Percentiles rank a stretch among this genome's conserved stretches.
These are phyloP conservation scores for Threskiornis aethiopicus DNA, from an alignment of 2,797 vertebrate genomes.

Conservation along the genomic window DNA sequence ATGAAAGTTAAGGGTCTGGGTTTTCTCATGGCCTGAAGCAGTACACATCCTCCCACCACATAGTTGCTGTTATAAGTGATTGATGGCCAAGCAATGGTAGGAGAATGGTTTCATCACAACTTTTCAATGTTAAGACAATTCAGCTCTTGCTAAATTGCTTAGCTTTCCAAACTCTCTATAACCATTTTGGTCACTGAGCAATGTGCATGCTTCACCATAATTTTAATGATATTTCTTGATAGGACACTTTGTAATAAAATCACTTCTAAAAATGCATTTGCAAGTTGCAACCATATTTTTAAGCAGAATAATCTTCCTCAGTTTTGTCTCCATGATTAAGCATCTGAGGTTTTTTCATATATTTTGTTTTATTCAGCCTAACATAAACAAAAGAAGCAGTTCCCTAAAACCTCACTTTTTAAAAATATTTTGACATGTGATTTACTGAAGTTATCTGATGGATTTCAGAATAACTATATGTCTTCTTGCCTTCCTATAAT, in stretches of 20 bases:
- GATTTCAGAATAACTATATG: constrained; percentile 68
- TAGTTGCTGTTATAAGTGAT: neutral
- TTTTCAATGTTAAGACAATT: neutral
- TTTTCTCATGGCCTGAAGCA: neutral
- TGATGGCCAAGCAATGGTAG: neutral
- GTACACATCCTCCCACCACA: neutral
- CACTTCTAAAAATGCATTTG: constrained; percentile 74
- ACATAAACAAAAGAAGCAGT: constrained; percentile 14
- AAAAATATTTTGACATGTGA: constrained; percentile 60
- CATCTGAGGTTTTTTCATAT: constrained; percentile 18
- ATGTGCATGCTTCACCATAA: constrained; percentile 41
- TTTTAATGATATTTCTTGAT: constrained; percentile 47
- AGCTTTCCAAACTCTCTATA: neutral
- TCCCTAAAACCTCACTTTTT: constrained; percentile 39
- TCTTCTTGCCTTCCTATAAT: constrained; percentile 48
- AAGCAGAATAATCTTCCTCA: constrained; percentile 63
- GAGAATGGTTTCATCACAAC: neutral
- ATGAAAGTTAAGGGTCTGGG: neutral
- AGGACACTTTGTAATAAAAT: constrained; percentile 73
- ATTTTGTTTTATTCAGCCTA: constrained; percentile 27
- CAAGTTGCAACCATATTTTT: constrained; percentile 69
- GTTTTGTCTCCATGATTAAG: constrained; percentile 76
- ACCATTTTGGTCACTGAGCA: constrained; percentile 36
- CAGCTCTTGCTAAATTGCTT: neutral
- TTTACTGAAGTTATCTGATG: constrained; percentile 68